phyloP scores from a whole-genome alignment of 2,797 vertebrate genomes.

The Microtus californicus region DNA sequence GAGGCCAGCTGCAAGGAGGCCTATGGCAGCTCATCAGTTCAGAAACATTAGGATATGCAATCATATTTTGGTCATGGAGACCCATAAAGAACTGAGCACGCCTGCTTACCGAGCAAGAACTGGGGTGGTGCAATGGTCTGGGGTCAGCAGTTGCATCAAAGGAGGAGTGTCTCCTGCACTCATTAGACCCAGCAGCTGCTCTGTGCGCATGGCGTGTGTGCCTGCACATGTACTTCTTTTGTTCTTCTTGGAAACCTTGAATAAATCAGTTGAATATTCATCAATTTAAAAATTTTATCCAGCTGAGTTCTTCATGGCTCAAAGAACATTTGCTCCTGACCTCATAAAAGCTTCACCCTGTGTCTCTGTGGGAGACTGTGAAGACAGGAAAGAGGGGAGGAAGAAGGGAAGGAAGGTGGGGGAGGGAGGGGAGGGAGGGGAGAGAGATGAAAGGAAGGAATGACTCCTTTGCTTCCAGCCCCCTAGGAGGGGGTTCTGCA shows the following conservation, averaged over 20 bases:
- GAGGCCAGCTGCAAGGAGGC: neutral
- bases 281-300: slow-evolving; percentile 7
- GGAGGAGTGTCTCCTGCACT: neutral
- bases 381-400: neutral
- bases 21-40: neutral
- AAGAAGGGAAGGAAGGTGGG: too few species aligned
- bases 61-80: slow-evolving; percentile 25
- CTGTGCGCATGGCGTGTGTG: neutral
- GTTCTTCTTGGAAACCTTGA: slow-evolving; percentile 26
- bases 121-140: neutral
- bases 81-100: neutral
- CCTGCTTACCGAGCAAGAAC: neutral
- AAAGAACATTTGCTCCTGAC: slow-evolving; percentile 9
- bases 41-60: slow-evolving; percentile 4
- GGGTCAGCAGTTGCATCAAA: neutral
- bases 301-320: slow-evolving; percentile 40
- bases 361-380: neutral
- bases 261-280: slow-evolving; percentile 12
- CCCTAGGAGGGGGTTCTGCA: neutral
- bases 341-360: neutral
- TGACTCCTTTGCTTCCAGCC: neutral
- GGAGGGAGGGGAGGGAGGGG: neutral
- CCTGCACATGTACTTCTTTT: neutral
- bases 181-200: neutral
- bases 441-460: neutral